These are phyloP conservation scores for Ylistrum balloti DNA, from an alignment of 1,140 invertebrate species.

Conservation along the genomic window DNA sequence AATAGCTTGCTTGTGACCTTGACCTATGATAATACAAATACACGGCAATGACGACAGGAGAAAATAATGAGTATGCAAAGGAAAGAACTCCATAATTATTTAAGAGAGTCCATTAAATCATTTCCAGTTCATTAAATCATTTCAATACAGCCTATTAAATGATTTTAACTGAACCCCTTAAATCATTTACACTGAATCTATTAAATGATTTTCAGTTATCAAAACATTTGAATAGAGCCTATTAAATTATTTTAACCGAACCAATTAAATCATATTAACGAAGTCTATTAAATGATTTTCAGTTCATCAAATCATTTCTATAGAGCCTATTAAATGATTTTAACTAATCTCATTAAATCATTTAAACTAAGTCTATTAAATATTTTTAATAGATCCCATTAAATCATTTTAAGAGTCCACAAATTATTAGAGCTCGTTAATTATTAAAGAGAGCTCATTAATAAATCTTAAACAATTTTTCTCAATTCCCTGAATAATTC, in stretches of 20 bases:
- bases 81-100: not conserved
- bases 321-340: too few species aligned
- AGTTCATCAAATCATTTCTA: too few species aligned
- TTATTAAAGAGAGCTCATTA: not conserved
- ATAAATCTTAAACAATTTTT: too few species aligned
- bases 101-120: not conserved
- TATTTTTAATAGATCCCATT: too few species aligned
- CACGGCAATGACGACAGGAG: not conserved
- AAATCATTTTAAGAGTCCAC: too few species aligned
- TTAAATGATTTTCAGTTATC: not conserved
- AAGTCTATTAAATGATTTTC: too few species aligned
- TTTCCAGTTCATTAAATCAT: too few species aligned
- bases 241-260: too few species aligned
- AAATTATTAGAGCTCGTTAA: not conserved
- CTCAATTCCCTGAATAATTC: conserved; percentile 38
- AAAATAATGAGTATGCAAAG: conserved; percentile 25
- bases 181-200: not conserved
- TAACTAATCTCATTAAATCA: not conserved
- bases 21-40: conserved; percentile 24
- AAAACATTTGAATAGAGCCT: not conserved
- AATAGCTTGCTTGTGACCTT: conserved; percentile 33
- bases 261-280: too few species aligned
- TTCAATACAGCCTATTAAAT: too few species aligned
- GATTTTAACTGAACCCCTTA: too few species aligned
- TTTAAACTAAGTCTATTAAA: not conserved